Conservation (phyloP, 2,113 vertebrate species). For the Pterocles burchelli region DNA sequence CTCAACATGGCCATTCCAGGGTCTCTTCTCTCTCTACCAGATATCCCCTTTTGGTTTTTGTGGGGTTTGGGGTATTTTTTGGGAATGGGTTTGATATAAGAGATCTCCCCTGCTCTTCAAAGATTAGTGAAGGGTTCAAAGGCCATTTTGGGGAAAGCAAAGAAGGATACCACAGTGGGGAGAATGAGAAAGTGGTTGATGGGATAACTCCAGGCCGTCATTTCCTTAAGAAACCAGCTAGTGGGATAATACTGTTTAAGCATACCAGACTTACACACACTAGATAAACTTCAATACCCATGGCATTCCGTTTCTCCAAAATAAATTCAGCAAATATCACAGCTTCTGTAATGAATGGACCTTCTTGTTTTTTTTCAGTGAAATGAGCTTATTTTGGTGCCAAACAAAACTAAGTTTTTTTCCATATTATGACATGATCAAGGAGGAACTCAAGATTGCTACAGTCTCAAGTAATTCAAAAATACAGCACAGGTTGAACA, state of each 20-base stretch:
- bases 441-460: neutral
- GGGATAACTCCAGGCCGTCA: neutral
- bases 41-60: neutral
- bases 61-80: neutral
- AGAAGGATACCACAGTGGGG: neutral
- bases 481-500: neutral
- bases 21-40: neutral
- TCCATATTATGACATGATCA: neutral
- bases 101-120: neutral
- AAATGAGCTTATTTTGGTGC: neutral
- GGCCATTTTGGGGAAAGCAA: neutral
- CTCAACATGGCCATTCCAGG: neutral
- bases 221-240: neutral
- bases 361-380: rapidly evolving
- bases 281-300: neutral
- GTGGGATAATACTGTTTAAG: neutral
- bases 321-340: neutral
- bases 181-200: neutral
- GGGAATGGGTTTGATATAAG: rapidly evolving
- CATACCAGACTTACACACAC: neutral
- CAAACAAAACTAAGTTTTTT: neutral
- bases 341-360: neutral
- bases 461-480: neutral
- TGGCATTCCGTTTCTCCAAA: neutral
- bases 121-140: neutral